Percentiles rank a stretch among this genome's conserved stretches.
phyloP scores from a whole-genome alignment of 2,888 invertebrate genomes.

The Caenorhabditis sinica region DNA sequence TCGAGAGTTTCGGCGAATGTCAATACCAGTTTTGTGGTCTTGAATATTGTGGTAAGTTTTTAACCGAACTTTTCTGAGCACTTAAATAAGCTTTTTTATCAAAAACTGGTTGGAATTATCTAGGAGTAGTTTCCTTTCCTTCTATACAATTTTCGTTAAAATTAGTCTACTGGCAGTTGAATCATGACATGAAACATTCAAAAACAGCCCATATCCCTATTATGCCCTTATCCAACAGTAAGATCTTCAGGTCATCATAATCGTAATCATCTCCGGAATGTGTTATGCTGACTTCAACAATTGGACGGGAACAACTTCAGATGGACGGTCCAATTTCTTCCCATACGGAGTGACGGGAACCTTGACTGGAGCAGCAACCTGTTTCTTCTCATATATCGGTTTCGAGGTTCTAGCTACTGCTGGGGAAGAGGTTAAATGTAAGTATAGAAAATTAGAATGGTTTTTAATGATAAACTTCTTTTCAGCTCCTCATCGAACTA shows the following conservation, averaged over 20 bases:
- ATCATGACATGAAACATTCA: constrained; percentile 2
- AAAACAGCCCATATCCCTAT: too few species aligned
- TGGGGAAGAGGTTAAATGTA: constrained; percentile 72
- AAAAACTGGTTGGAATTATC: too few species aligned
- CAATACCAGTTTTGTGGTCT: constrained; percentile 83
- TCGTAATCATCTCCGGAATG: constrained; percentile 87
- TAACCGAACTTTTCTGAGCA: neutral
- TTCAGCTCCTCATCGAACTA: constrained; percentile 72
- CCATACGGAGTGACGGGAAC: constrained; percentile 71
- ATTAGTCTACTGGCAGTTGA: neutral
- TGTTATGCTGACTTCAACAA: constrained; percentile 91
- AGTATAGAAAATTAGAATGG: neutral
- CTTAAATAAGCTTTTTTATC: too few species aligned
- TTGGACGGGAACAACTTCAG: constrained; percentile 86
- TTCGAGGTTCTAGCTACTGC: constrained; percentile 73
- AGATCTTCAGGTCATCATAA: constrained; percentile 82
- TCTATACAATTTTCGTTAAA: neutral
- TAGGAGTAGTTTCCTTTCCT: neutral
- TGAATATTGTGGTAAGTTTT: constrained; percentile 63
- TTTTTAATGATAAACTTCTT: neutral
- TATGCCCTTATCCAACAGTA: too few species aligned
- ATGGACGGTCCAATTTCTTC: constrained; percentile 68
- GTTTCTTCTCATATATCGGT: constrained; percentile 73
- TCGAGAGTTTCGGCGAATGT: constrained; percentile 84
- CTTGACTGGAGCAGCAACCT: constrained; percentile 68